A percentile compares a stretch with the other conserved stretches of the same genome.
phyloP scores from a whole-genome alignment of 2,113 vertebrate species.

The Oceanites oceanicus region DNA sequence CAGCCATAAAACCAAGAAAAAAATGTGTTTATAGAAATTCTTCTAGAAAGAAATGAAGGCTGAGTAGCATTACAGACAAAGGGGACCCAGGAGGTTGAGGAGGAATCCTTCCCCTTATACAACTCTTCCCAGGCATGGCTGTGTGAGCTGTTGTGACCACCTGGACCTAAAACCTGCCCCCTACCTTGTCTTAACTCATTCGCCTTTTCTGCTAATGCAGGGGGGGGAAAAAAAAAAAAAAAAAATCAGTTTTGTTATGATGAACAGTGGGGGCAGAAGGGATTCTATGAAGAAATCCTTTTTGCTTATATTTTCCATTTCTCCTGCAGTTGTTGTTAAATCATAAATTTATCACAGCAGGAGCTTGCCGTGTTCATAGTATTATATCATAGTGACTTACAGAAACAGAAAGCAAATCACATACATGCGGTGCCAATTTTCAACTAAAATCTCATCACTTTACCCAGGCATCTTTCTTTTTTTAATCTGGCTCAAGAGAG shows the following conservation, averaged over 20 bases:
- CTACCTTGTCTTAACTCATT: not conserved
- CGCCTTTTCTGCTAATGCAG: not conserved
- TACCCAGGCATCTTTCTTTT: not conserved
- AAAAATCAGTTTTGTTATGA: not conserved
- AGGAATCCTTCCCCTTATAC: not conserved
- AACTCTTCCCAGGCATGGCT: not conserved
- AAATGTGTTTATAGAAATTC: not conserved
- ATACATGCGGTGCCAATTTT: not conserved
- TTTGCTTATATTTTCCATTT: slow-evolving; percentile 40
- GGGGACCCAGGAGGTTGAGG: not conserved
- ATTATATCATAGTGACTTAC: not conserved
- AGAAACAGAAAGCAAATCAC: not conserved
- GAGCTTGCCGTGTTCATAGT: not conserved
- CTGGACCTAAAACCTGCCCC: not conserved
- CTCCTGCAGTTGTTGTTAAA: slow-evolving; percentile 14
- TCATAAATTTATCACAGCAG: slow-evolving; percentile 30
- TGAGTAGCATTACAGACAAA: not conserved
- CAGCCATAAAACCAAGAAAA: not conserved
- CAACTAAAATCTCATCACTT: not conserved
- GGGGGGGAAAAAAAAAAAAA: not conserved
- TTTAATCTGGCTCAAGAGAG: not conserved
- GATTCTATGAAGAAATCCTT: not conserved
- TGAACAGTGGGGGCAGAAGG: not conserved
- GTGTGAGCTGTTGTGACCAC: not conserved
- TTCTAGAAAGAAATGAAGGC: not conserved